phyloP scores from a whole-genome alignment of 2,113 vertebrate species.

The Odocoileus hemionus region DNA sequence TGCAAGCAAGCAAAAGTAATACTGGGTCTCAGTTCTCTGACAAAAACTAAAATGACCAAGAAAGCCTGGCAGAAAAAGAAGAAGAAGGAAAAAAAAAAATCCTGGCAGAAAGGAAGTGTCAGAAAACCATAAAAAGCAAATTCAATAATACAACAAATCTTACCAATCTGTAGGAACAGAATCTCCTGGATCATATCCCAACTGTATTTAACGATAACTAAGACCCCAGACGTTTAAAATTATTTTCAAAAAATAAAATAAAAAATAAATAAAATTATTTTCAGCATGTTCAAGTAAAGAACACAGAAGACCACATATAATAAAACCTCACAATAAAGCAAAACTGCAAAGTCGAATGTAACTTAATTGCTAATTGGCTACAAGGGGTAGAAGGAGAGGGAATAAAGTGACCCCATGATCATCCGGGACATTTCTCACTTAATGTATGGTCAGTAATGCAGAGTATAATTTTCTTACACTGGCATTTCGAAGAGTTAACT shows the following conservation, averaged over 20 bases:
- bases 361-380: background rate
- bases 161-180: background rate
- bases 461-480: background rate
- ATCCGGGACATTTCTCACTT: background rate
- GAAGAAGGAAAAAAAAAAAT: background rate
- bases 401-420: background rate
- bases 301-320: background rate
- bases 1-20: background rate
- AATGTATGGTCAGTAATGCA: background rate
- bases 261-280: background rate
- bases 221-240: background rate
- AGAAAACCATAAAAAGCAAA: constrained; percentile 20
- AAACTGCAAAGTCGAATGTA: background rate
- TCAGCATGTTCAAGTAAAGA: background rate
- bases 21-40: background rate
- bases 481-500: background rate
- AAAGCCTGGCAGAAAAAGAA: background rate
- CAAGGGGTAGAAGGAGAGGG: background rate
- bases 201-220: background rate
- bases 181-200: background rate
- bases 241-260: background rate
- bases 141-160: background rate
- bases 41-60: constrained; percentile 7
- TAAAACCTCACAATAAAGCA: background rate
- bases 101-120: background rate